These are phyloP conservation scores for Oceanodroma leucorhoa DNA, from an alignment of 2,797 vertebrate genomes.

Conservation along the genomic window DNA sequence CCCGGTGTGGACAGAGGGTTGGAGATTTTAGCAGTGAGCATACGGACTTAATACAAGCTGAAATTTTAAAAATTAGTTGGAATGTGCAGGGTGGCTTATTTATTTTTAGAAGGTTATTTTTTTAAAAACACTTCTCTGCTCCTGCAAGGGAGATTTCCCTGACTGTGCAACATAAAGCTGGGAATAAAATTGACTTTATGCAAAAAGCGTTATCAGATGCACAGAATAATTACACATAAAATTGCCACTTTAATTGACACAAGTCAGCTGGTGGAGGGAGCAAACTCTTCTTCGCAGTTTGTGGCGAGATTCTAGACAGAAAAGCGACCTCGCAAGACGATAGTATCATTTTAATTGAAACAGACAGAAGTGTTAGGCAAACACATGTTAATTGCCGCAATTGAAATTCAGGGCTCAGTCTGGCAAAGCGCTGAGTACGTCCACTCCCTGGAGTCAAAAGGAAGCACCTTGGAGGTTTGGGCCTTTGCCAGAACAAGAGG, in stretches of 20 bases:
- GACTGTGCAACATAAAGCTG: background rate
- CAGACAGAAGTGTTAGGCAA: slow-evolving; percentile 47
- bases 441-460: slow-evolving; percentile 48
- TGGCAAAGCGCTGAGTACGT: slow-evolving; percentile 24
- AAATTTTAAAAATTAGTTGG: background rate
- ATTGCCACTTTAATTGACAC: slow-evolving; percentile 46
- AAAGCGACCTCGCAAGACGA: slow-evolving; percentile 30
- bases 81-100: background rate
- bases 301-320: slow-evolving; percentile 21
- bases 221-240: slow-evolving; percentile 12
- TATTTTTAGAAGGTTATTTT: background rate
- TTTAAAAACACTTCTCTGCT: background rate
- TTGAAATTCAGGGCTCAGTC: slow-evolving; percentile 44
- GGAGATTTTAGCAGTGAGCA: background rate
- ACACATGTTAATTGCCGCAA: slow-evolving; percentile 16
- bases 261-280: slow-evolving; percentile 5
- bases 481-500: slow-evolving; percentile 14
- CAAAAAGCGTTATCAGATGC: background rate
- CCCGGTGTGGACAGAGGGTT: background rate
- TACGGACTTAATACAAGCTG: background rate
- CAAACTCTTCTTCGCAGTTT: background rate
- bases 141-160: background rate
- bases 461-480: slow-evolving; percentile 53
- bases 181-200: background rate
- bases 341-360: slow-evolving; percentile 63